Evolutionary conservation across 2,888 invertebrate species (phyloP), one percentile per base, ranked within the genome.

Genomic region (Ophion obscuratus): DNA sequence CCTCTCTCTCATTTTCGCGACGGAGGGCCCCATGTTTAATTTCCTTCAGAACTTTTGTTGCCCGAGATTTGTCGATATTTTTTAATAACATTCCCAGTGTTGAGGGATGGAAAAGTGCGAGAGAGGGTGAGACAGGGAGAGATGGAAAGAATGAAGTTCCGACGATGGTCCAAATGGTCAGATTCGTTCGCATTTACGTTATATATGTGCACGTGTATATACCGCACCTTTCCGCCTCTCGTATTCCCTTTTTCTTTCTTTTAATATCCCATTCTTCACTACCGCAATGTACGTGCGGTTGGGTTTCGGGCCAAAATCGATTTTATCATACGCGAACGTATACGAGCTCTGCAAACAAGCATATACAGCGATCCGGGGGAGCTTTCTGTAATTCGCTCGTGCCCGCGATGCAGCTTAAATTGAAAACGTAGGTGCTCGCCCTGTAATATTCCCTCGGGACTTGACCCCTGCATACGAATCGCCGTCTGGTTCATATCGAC

Each of bases 41-140:
- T 85, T 85, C 76, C 75, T 47, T 73, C 40, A 24, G 11, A 83
- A 82, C 79, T 79, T 80, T 82, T 62, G 82, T 83, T 83, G 57
- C 66, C 17, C 66, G 31, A 70, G 31, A 66, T 70, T 85, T 78
- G 59, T 81, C 81, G 57, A 80, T 82, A 83, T 80, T 79, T 85
- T 83, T 67, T 64, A 79, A 82, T 70, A 79, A 83, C 53, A 71
- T 76, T 36, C 61, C 64, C 40, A 71, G 31, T 24, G 36, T 9
- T 10, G 53, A 61, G 36, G 59, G n/a, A 61, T 27, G 57, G 4
- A 80, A 74, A 53, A 47, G 27, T 68, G 68, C 24, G 20, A 6
- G 14, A n/a, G n/a, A 31, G 44, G 40, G 9, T n/a, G 61, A 20
- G 61, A 14, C 24, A 57, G 24, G 53, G n/a, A 53, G 67, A 74